Evolutionary conservation across 2,888 invertebrate species (phyloP).

Genomic region (Drosophila kambysellisi): DNA sequence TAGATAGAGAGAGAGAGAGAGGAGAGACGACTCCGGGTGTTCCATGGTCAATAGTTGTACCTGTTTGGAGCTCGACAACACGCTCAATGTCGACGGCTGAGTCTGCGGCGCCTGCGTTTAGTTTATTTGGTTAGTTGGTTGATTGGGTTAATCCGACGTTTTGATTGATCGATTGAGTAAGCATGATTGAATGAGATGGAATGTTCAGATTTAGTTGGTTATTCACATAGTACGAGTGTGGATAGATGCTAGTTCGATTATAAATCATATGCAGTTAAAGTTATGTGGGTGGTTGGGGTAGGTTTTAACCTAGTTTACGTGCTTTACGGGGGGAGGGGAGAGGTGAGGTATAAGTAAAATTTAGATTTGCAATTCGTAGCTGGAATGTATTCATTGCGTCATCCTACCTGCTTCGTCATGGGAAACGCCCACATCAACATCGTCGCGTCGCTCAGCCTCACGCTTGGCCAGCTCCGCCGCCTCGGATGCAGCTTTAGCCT

Average conservation of each 20-base stretch:
- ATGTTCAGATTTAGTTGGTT: slow-evolving; percentile 60
- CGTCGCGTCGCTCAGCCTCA: slow-evolving; percentile 84
- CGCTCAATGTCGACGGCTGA: slow-evolving; percentile 77
- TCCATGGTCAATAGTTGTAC: slow-evolving; percentile 57
- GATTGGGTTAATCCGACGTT: slow-evolving; percentile 59
- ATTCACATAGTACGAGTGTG: slow-evolving; percentile 30
- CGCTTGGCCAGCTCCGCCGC: slow-evolving; percentile 85
- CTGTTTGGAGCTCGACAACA: slow-evolving; percentile 81
- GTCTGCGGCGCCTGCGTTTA: slow-evolving; percentile 73
- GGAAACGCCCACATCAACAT: slow-evolving; percentile 83
- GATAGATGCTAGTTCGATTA: slow-evolving; percentile 10
- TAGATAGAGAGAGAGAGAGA: slow-evolving; percentile 3
- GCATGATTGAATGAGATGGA: slow-evolving; percentile 71
- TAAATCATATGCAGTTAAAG: neutral
- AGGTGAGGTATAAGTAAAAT: slow-evolving; percentile 15
- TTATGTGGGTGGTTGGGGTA: neutral
- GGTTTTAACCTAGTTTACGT: slow-evolving; percentile 29
- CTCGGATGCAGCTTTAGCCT: slow-evolving; percentile 86
- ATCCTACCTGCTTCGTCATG: slow-evolving; percentile 83
- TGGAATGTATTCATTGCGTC: neutral
- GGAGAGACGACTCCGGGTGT: slow-evolving; percentile 12
- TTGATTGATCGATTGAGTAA: slow-evolving; percentile 39
- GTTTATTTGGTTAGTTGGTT: slow-evolving; percentile 44
- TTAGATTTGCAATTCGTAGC: neutral
- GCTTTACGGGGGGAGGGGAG: slow-evolving; percentile 26